Evolutionary conservation across 2,797 vertebrate species (phyloP), one percentile per base, ranked within the genome.

Genomic region (Poecilia picta): DNA sequence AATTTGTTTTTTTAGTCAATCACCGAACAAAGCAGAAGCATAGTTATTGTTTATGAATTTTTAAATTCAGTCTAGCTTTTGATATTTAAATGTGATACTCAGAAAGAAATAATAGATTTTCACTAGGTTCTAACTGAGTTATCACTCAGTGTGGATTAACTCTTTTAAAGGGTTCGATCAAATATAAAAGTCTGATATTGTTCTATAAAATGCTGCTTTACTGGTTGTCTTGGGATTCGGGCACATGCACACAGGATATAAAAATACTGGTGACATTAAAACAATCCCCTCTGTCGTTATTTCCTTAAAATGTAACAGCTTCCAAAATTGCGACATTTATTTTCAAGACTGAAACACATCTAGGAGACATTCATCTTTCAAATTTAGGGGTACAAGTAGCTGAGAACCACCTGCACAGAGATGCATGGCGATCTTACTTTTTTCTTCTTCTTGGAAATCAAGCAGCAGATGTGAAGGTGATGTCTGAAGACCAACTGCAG

Each of bases 131-230:
- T 39, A 71, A 31, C 5, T 49, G 31, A 33, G 28, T 72, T 70
- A 51, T 28, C 73, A 77, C 7, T 7, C 25, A 18, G 41, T 79
- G 47, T 77, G 62, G 47, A 76, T 28, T 53, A 20, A 41, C 28
- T 81, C 64, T 71, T 25, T 43, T 80, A 16, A 72, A 66, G 66
- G 36, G 33, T 74, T 55, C 55, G 81, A 23, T 82, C 31, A 81
- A 81, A 66, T 83, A 79, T 41, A 83, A 73, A 81, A 25, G 13
- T 59, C 76, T 78, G 43, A 81, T 82, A 66, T 57, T 57, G 7
- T 47, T 49, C 12, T 39, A 25, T 33, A 31, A 66, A 66, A 47
- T 25, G 28, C n/a, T 1, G 2, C 7, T 6, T 59, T 45, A 43
- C 1, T 46, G 13, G 43, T 23, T 46, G 1, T 33, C 10, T 25